These are phyloP conservation scores for Cyprinodon diabolis DNA, from an alignment of 2,797 vertebrate species.

Conservation along the genomic window DNA sequence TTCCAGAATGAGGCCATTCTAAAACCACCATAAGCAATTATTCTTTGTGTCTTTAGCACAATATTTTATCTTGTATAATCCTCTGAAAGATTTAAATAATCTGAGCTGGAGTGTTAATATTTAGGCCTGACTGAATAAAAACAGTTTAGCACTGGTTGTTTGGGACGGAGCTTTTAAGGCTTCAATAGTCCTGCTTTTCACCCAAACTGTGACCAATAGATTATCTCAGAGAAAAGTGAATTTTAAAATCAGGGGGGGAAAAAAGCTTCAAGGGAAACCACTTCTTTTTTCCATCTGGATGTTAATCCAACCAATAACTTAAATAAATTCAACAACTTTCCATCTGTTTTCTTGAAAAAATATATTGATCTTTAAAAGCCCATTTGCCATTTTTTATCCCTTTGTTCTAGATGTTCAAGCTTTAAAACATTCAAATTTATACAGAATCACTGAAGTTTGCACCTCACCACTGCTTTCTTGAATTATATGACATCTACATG, in stretches of 20 bases:
- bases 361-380: neutral
- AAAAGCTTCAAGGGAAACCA: constrained; percentile 47
- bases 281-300: constrained; percentile 6
- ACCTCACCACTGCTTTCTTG: constrained; percentile 34
- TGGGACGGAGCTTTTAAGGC: constrained; percentile 32
- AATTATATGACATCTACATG: constrained; percentile 69
- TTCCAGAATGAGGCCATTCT: constrained; percentile 72
- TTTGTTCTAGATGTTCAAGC: constrained; percentile 22
- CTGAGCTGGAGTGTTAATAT: constrained; percentile 37
- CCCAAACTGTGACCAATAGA: constrained; percentile 69
- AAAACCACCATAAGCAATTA: constrained; percentile 71
- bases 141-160: constrained; percentile 27
- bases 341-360: neutral
- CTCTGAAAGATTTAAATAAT: constrained; percentile 60
- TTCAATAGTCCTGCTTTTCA: constrained; percentile 28
- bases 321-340: constrained; percentile 14
- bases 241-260: constrained; percentile 34
- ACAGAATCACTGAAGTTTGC: constrained; percentile 40
- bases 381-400: neutral
- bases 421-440: constrained; percentile 13
- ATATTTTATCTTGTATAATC: constrained; percentile 73
- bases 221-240: constrained; percentile 61
- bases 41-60: constrained; percentile 63
- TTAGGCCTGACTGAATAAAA: constrained; percentile 30
- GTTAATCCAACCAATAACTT: constrained; percentile 19